Percentiles rank a stretch among this genome's conserved stretches.
phyloP scores from a whole-genome alignment of 2,888 invertebrate genomes.

The Apomyelois bistriatella region DNA sequence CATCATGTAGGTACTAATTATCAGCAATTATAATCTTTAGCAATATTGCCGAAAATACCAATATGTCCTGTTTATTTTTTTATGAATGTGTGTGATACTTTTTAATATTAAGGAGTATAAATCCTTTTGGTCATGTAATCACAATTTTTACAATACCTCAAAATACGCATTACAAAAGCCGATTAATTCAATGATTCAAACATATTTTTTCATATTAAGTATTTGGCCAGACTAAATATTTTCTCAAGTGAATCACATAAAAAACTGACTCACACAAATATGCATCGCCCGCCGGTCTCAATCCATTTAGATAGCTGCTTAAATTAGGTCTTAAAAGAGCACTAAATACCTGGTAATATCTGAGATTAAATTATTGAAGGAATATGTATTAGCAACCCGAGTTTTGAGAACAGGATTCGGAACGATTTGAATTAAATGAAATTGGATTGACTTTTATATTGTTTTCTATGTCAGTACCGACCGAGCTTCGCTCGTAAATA shows the following conservation, averaged over 20 bases:
- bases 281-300: constrained; percentile 2
- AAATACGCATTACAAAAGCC: too few species aligned
- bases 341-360: constrained; percentile 2
- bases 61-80: too few species aligned
- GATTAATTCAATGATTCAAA: too few species aligned
- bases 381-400: background rate
- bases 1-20: too few species aligned
- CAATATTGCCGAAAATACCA: too few species aligned
- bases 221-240: background rate
- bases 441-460: background rate
- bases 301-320: constrained; percentile 1
- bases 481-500: too few species aligned
- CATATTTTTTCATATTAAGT: too few species aligned
- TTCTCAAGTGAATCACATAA: constrained; percentile 1
- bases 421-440: background rate
- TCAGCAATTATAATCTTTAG: too few species aligned
- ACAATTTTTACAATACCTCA: too few species aligned
- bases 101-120: too few species aligned
- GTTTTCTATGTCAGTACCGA: background rate
- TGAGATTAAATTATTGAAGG: constrained; percentile 4
- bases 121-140: too few species aligned
- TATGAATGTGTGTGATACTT: too few species aligned
- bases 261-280: constrained; percentile 4
- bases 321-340: constrained; percentile 3
- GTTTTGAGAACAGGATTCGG: background rate